These are phyloP conservation scores for Apamea anceps DNA, from an alignment of 2,888 invertebrate genomes.

Conservation along the genomic window DNA sequence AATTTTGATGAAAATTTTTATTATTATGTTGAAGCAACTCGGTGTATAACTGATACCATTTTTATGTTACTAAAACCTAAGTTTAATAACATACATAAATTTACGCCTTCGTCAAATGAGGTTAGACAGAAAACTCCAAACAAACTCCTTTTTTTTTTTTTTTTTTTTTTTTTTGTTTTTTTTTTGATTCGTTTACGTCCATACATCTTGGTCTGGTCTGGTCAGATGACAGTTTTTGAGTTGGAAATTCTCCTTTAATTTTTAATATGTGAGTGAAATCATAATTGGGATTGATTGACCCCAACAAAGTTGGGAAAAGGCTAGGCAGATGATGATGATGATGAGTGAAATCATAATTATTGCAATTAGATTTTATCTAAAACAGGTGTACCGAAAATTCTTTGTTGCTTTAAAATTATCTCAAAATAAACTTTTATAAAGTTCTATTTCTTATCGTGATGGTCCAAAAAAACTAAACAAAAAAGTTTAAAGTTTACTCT, in stretches of 20 bases:
- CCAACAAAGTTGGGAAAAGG: too few relatives aligned
- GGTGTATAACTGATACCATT: background rate
- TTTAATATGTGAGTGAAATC: background rate
- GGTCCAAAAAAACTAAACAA: background rate
- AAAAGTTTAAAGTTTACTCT: background rate
- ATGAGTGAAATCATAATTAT: background rate
- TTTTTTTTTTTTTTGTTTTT: too few relatives aligned
- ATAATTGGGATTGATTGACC: too few relatives aligned
- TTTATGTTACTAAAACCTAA: background rate
- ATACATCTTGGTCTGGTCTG: background rate
- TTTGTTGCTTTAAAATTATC: constrained; percentile 11
- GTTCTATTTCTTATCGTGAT: background rate
- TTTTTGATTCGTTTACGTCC: background rate
- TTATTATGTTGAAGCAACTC: background rate
- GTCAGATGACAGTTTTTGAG: background rate
- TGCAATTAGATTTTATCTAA: background rate
- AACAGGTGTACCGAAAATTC: background rate
- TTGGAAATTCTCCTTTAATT: background rate
- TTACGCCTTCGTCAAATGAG: background rate
- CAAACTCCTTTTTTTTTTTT: too few relatives aligned
- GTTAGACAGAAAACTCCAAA: too few relatives aligned
- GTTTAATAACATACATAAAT: background rate
- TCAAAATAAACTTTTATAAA: background rate
- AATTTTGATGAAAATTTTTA: background rate
- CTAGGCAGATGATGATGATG: too few relatives aligned